Conservation (phyloP, 1,140 invertebrate genomes). For the Leptinotarsa texana region DNA sequence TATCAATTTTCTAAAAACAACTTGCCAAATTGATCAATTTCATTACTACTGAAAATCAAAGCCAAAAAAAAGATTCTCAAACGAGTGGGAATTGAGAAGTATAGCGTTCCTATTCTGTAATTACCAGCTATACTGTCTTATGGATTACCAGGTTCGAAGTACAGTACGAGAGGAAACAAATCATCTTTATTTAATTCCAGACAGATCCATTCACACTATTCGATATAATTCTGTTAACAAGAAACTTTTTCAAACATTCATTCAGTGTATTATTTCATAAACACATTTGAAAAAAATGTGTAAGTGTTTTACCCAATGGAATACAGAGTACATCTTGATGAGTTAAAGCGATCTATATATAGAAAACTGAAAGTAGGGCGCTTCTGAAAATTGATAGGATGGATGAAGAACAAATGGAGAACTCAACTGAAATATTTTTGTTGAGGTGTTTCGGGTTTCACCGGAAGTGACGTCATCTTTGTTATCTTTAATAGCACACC, state of each 20-base stretch:
- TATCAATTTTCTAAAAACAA: constrained; percentile 11
- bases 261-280: constrained; percentile 9
- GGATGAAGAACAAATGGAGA: too few relatives aligned
- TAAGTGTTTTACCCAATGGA: background rate
- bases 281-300: constrained; percentile 15
- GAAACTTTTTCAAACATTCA: background rate
- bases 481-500: too few relatives aligned
- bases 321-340: too few relatives aligned
- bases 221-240: constrained; percentile 6
- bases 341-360: too few relatives aligned
- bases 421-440: too few relatives aligned
- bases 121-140: constrained; percentile 17
- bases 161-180: constrained; percentile 15
- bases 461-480: too few relatives aligned
- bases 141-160: constrained; percentile 26
- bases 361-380: too few relatives aligned
- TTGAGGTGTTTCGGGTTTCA: too few relatives aligned
- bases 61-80: constrained; percentile 23
- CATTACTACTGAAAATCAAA: constrained; percentile 14
- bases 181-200: constrained; percentile 18
- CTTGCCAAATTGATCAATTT: constrained; percentile 2
- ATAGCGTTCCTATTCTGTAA: constrained; percentile 10
- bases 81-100: constrained; percentile 18
- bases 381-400: too few relatives aligned
- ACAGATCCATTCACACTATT: constrained; percentile 18